Base-by-base conservation (phyloP, 2,113 vertebrate genomes). In the Eubucco bourcierii region DNA sequence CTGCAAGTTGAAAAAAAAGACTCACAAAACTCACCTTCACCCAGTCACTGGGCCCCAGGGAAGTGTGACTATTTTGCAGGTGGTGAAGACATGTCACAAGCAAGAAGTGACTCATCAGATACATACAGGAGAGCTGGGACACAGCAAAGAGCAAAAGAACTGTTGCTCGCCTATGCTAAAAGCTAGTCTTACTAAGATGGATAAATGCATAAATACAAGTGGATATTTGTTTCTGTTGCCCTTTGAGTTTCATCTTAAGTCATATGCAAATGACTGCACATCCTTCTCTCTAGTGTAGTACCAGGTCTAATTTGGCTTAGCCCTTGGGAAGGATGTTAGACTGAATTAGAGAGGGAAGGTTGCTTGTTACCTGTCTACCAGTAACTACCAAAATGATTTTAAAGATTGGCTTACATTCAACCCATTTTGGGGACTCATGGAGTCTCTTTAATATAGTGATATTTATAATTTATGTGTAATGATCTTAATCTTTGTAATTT, bases 21-120 rank as follows among this genome's bases (percentile, higher is more conserved):
- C 17, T 66, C 46, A 80, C 25, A 77, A 72, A 77, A 10, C 10
- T 37, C 64, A 37, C 41, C 19, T 25, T 15, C 13, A 21, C 18
- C 27, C 34, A 70, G 64, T 59, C 72, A 70, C 3, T 79, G 80
- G 52, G 58, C 20, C 72, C 68, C 52, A 60, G 27, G 67, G 50
- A 87, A 79, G 67, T 84, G 83, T 83, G 90, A 80, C 63, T 70
- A 9, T 79, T 93, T 86, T 19, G 31, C 93, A 96, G 73, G 86
- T 88, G 74, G 83, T 19, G 11, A 93, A 86, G 79, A 63, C 39
- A 39, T 75, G 90, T 88, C 90, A 79, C 85, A 94, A 93, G 85
- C 47, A 81, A 88, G 78, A 88, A 74, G 59, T 83, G 72, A 89
- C 80, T 94, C 87, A 60, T 64, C 70, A 88, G 44, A 68, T 73